Base-by-base conservation (phyloP, 2,113 vertebrate genomes). In the Poecile atricapillus region DNA sequence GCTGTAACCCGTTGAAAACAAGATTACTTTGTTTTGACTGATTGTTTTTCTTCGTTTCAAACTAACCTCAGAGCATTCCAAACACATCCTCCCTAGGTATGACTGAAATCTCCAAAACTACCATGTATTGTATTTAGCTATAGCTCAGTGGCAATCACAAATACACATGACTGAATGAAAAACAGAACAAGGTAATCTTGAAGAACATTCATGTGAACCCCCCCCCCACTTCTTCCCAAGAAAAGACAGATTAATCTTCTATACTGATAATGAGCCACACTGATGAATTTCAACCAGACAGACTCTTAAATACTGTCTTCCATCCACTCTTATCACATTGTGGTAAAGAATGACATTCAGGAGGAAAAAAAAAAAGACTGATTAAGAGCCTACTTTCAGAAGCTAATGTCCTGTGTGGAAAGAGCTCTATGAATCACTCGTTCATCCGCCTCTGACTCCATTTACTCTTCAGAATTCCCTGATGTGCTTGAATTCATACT, bases 331-430 rank as follows among this genome's bases (percentile, higher is more conserved):
- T 77, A 95, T 46, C 64, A 62, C 13, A 41, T 6, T 52, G 30
- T 71, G 44, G 69, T 62, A 68, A 87, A 78, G 43, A 87, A 94
- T 7, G 56, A 91, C 3, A 21, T 78, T 64, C 74, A 75, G 60
- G 30, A 93, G 21, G 52, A 7, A 77, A 87, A 87, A 86, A 80
- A 86, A 25, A 78, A 58, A 75, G 35, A 78, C 75, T 67, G 79
- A 93, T 96, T 83, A 93, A 93, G 78, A 91, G 77, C 62, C 69
- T 87, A 27, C 69, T 95, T 78, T 71, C 87, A 87, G 81, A 78
- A 82, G 62, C 62, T 67, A 77, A 46, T 0, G 1, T 60, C 77
- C 81, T 52, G 49, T n/a, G 41, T 41, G 74, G 68, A 83, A 91
- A 75, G 33, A 94, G 81, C 41, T 78, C 60, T 63, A 31, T 78